Percentiles rank a stretch among this genome's conserved stretches.
These are phyloP conservation scores for Mesembrinibis cayennensis DNA, from an alignment of 2,113 vertebrate species.

Conservation along the genomic window DNA sequence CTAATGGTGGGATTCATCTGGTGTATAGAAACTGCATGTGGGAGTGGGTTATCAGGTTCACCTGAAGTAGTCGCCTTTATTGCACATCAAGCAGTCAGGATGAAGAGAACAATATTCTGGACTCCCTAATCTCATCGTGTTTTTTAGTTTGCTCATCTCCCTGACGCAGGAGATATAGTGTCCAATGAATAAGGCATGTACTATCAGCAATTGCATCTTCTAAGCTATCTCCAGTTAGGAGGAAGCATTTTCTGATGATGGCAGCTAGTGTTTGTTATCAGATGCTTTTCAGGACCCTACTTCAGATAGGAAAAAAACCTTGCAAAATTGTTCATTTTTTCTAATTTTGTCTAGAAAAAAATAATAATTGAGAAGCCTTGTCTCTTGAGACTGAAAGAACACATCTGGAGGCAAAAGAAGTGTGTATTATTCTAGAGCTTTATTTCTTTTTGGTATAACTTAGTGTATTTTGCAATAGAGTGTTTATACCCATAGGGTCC, in stretches of 20 bases:
- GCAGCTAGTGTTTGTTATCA: background rate
- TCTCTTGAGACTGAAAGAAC: background rate
- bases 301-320: background rate
- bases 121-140: background rate
- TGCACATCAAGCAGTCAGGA: background rate
- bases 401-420: background rate
- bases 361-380: background rate
- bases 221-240: background rate
- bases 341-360: background rate
- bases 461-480: background rate
- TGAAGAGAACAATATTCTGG: background rate
- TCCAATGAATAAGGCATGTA: background rate
- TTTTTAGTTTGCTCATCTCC: background rate
- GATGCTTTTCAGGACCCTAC: background rate
- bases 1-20: background rate
- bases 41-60: background rate
- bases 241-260: background rate
- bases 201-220: background rate
- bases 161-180: background rate
- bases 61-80: accelerated
- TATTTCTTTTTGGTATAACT: background rate
- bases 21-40: accelerated
- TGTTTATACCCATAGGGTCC: background rate
- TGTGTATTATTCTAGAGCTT: background rate
- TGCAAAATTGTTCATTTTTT: background rate